Base-by-base conservation (phyloP, 2,797 vertebrate genomes). In the Xenops minutus region DNA sequence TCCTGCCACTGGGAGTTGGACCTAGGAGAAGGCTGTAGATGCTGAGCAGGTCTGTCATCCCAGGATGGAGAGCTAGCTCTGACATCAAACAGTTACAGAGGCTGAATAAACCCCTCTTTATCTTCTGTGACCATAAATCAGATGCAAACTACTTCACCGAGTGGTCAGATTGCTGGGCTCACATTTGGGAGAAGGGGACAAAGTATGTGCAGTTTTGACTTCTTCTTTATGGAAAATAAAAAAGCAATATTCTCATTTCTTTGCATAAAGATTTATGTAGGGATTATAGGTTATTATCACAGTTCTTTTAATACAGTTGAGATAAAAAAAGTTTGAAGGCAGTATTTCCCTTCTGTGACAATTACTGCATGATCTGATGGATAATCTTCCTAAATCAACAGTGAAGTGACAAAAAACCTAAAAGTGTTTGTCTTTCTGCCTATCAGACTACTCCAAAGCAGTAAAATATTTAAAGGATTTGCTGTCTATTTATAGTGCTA, bases 301-400 rank as follows among this genome's bases (percentile, higher is more conserved):
- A 2, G 8, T 82, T 82, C 41, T 66, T n/a, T 54, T 20, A 83
- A 56, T 72, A 44, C 7, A 61, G 9, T 23, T 74, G 39, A 87
- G 36, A 48, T 69, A 46, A 55, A 88, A 89, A 67, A 66, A 16
- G 67, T 82, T 67, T 6, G 32, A 63, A 88, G 43, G 32, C 10
- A 30, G 1, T 44, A 39, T 81, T 88, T 88, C 14, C 19, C 9
- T 23, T 64, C 37, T 59, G 10, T 82, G 88, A 51, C 64, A 79
- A 32, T 69, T 82, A 56, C 62, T 73, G 15, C 21, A 36, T 75
- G 21, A 39, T 71, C 79, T 90, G 68, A 49, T 64, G 34, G 58
- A 74, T 78, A 90, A 86, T n/a, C 43, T 88, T 87, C 80, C 44
- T 83, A 77, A 91, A 92, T 76, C 75, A 81, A 81, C 36, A 89